phyloP scores from a whole-genome alignment of 1,140 invertebrate genomes.

The Caenorhabditis briggsae region DNA sequence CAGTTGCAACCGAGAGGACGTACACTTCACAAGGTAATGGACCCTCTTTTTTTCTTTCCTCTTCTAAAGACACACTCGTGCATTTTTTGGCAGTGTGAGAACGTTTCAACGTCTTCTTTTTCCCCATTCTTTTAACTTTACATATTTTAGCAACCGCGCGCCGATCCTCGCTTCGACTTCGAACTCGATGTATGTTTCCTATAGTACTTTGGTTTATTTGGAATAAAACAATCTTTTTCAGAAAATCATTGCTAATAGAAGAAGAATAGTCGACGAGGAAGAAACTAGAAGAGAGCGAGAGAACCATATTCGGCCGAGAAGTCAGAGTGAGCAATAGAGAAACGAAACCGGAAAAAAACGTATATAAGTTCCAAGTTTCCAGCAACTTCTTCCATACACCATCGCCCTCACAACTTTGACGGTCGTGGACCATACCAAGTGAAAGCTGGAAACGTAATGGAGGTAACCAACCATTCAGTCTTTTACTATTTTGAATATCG shows the following conservation, averaged over 20 bases:
- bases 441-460: conserved; percentile 19
- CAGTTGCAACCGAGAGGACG: conserved; percentile 48
- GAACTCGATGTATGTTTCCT: conserved; percentile 44
- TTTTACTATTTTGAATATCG: too few species aligned
- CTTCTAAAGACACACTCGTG: neutral
- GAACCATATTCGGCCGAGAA: conserved; percentile 39
- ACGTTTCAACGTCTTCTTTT: conserved; percentile 2
- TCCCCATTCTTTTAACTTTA: conserved; percentile 29
- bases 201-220: neutral
- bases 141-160: conserved; percentile 51
- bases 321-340: neutral
- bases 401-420: conserved; percentile 12
- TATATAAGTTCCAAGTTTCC: neutral
- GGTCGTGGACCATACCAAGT: conserved; percentile 23
- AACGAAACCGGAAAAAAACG: neutral
- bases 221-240: neutral
- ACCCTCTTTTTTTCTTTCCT: neutral
- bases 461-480: neutral
- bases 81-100: conserved; percentile 49
- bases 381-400: neutral
- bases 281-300: conserved; percentile 30
- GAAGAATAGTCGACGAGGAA: conserved; percentile 34
- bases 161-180: conserved; percentile 46
- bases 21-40: conserved; percentile 51
- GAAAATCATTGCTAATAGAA: conserved; percentile 36